These are phyloP conservation scores for Tiliacea citrago DNA, from an alignment of 2,888 invertebrate species.

Conservation along the genomic window DNA sequence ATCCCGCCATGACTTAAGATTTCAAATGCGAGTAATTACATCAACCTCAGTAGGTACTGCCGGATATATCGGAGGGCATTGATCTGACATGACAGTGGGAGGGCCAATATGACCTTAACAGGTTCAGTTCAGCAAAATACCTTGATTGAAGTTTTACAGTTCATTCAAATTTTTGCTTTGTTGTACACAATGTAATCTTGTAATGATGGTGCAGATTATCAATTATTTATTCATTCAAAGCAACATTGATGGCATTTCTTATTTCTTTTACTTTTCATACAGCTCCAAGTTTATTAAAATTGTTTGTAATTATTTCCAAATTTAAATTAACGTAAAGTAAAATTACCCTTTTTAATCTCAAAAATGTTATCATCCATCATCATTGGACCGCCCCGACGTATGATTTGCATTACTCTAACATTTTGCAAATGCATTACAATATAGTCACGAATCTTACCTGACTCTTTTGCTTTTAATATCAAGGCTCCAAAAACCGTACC, in stretches of 20 bases:
- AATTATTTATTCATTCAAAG: slow-evolving; percentile 12
- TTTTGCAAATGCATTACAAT: slow-evolving; percentile 61
- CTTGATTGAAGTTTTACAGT: slow-evolving; percentile 50
- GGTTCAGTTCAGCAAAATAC: slow-evolving; percentile 52
- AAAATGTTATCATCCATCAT: slow-evolving; percentile 31
- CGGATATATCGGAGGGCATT: slow-evolving; percentile 62
- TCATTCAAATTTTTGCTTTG: slow-evolving; percentile 41
- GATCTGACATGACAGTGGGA: slow-evolving; percentile 63
- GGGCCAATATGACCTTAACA: slow-evolving; percentile 57
- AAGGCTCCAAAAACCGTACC: slow-evolving; percentile 75
- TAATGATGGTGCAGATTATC: slow-evolving; percentile 54
- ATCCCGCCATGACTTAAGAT: slow-evolving; percentile 25
- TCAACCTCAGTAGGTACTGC: slow-evolving; percentile 51
- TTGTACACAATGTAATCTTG: slow-evolving; percentile 30
- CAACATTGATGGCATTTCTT: neutral
- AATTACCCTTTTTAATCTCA: slow-evolving; percentile 43
- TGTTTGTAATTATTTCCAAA: neutral
- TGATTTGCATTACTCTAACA: slow-evolving; percentile 50
- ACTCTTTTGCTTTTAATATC: slow-evolving; percentile 77
- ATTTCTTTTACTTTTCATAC: neutral
- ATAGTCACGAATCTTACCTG: slow-evolving; percentile 74
- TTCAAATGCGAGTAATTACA: slow-evolving; percentile 52
- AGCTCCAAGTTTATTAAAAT: slow-evolving; percentile 2
- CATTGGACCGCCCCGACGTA: slow-evolving; percentile 24
- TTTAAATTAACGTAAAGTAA: no score